Conservation (phyloP, 2,797 vertebrate species). For the Pangasius sanitwongsei region DNA sequence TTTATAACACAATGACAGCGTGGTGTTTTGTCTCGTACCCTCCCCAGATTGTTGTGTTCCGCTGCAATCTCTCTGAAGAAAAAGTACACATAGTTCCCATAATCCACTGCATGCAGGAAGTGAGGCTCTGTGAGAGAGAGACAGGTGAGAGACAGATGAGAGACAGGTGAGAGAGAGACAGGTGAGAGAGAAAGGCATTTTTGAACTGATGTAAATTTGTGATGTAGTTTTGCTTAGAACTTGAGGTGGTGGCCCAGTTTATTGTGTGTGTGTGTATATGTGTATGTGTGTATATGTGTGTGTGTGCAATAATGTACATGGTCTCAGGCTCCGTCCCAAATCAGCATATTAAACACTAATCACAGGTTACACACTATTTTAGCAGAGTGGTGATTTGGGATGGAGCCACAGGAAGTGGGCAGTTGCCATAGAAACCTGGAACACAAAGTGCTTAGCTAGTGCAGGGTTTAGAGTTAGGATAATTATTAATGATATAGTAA, state of each 20-base stretch:
- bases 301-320: too few relatives aligned
- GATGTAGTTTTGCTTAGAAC: conserved; percentile 66
- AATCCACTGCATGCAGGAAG: conserved; percentile 97
- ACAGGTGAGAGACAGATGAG: conserved; percentile 53
- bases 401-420: background rate
- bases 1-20: background rate
- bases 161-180: conserved; percentile 19
- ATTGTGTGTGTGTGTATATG: background rate
- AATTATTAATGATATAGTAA: background rate
- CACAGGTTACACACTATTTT: background rate
- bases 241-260: conserved; percentile 40
- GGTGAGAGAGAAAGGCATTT: background rate
- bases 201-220: too few relatives aligned
- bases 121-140: conserved; percentile 85
- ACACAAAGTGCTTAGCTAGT: background rate
- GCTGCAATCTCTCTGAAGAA: conserved; percentile 98
- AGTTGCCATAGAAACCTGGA: background rate
- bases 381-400: background rate
- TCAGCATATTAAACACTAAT: background rate
- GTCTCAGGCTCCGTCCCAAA: background rate
- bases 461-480: background rate
- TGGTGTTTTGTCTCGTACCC: conserved; percentile 75
- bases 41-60: conserved; percentile 96
- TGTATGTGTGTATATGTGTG: background rate
- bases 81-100: conserved; percentile 97